Evolutionary conservation across 2,113 vertebrate genomes (phyloP).

Genomic region (Chamaetylas fuelleborni): DNA sequence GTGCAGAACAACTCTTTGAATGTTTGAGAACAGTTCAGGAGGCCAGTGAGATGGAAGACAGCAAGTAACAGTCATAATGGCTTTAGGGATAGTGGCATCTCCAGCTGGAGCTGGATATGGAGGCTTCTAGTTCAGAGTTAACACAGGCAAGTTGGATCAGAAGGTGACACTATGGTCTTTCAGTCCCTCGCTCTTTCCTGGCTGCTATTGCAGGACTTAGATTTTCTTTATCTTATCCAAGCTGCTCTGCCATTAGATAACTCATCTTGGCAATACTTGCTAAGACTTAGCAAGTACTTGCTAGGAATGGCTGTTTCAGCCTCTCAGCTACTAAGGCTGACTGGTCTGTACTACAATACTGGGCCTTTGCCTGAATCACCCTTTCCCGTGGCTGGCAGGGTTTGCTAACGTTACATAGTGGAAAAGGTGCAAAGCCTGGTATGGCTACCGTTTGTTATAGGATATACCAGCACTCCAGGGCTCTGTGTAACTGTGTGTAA

Average conservation of each 20-base stretch:
- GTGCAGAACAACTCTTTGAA: background rate
- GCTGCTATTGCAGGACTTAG: background rate
- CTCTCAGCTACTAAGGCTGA: background rate
- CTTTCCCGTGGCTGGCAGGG: background rate
- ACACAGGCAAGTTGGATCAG: background rate
- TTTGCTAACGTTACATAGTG: rapidly evolving
- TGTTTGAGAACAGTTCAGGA: background rate
- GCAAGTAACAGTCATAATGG: too few species aligned
- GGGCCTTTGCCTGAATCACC: background rate
- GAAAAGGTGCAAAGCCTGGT: background rate
- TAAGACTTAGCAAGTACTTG: background rate
- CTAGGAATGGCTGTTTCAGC: background rate
- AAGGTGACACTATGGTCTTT: background rate
- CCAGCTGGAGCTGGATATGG: background rate
- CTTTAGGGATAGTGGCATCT: background rate
- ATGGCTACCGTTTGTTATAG: too few species aligned
- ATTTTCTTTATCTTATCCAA: background rate
- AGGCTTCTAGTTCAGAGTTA: background rate
- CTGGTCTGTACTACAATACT: background rate
- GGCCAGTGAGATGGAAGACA: background rate
- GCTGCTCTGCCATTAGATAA: background rate
- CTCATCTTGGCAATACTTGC: background rate
- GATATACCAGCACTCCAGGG: rapidly evolving
- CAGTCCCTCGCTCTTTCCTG: background rate
- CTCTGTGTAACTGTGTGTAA: background rate